A percentile compares a stretch with the other conserved stretches of the same genome.
Conservation (phyloP, 2,797 vertebrate genomes). For the Hippopotamyrus pictus region DNA sequence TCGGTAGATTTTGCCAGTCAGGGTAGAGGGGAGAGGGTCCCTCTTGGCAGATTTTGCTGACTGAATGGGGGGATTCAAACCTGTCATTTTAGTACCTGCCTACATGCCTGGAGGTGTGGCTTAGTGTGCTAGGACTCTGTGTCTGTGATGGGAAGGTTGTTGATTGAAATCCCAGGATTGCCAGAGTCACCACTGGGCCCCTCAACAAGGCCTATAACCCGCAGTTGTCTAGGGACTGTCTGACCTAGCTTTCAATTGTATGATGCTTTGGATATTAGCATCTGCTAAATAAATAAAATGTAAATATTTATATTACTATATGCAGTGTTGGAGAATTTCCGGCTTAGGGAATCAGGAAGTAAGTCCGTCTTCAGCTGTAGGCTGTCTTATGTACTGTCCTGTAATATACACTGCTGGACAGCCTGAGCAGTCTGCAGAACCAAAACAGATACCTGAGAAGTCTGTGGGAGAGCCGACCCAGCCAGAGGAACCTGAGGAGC, state of each 20-base stretch:
- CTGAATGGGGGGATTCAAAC: background rate
- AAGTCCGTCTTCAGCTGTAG: background rate
- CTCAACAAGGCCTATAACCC: background rate
- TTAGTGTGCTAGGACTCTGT: background rate
- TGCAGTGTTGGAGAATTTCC: background rate
- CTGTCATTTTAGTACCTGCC: background rate
- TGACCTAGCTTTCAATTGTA: background rate
- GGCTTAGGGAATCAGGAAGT: background rate
- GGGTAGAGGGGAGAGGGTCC: background rate
- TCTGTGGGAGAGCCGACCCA: background rate
- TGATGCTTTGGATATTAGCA: background rate
- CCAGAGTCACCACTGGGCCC: background rate
- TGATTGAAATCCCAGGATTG: background rate
- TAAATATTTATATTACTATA: background rate
- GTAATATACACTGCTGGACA: background rate
- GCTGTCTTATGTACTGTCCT: background rate
- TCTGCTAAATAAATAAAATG: background rate
- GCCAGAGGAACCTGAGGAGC: slow-evolving; percentile 31
- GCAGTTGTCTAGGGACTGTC: background rate
- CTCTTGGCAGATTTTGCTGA: background rate
- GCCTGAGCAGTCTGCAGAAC: background rate
- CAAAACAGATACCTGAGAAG: background rate
- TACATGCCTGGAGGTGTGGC: background rate
- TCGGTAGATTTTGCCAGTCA: background rate
- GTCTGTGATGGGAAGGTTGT: background rate